Evolutionary conservation across 2,888 invertebrate genomes (phyloP).

Genomic region (Tridacna crocea): DNA sequence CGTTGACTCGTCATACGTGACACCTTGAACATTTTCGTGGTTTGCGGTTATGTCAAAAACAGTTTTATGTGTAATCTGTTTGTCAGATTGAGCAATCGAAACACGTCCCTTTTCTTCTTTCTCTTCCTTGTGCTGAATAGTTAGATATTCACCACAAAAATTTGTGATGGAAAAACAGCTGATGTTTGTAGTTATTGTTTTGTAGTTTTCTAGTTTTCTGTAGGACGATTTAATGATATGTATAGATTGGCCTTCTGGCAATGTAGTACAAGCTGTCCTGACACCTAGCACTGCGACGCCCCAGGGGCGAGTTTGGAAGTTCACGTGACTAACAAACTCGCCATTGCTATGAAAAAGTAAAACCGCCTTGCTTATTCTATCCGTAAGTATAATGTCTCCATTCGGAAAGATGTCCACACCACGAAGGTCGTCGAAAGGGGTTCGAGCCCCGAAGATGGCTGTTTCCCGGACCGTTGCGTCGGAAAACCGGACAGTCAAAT

Average conservation of each 20-base stretch:
- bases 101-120: conserved; percentile 53
- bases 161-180: conserved; percentile 54
- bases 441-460: conserved; percentile 42
- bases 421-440: conserved; percentile 51
- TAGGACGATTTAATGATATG: conserved; percentile 46
- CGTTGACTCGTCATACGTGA: conserved; percentile 49
- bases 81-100: conserved; percentile 45
- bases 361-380: conserved; percentile 51
- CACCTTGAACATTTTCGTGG: conserved; percentile 42
- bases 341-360: conserved; percentile 49
- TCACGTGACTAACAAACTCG: conserved; percentile 47
- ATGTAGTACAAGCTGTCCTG: conserved; percentile 39
- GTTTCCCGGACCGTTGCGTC: conserved; percentile 38
- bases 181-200: conserved; percentile 40
- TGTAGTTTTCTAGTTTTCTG: conserved; percentile 35
- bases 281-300: conserved; percentile 50
- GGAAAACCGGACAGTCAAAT: conserved; percentile 14
- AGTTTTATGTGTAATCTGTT: conserved; percentile 44
- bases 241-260: conserved; percentile 44
- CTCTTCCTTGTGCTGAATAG: conserved; percentile 48
- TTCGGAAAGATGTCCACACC: conserved; percentile 49
- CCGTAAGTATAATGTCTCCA: conserved; percentile 45
- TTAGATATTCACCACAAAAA: conserved; percentile 49
- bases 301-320: conserved; percentile 48
- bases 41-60: conserved; percentile 28